Evolutionary conservation across 1,140 invertebrate species (phyloP).

Genomic region (Meloidogyne hapla): DNA sequence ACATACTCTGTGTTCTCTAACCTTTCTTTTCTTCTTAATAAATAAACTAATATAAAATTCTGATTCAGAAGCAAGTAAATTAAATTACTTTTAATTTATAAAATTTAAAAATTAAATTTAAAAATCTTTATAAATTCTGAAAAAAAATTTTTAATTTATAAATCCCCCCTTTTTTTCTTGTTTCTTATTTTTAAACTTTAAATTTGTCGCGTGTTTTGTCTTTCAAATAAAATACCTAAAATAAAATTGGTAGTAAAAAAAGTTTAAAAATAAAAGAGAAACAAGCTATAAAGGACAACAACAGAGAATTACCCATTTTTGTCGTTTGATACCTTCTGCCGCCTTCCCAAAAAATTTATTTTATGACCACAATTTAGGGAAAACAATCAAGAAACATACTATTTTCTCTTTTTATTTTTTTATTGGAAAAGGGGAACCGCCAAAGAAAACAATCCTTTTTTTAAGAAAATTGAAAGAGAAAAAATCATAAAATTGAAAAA

Average conservation of each 20-base stretch:
- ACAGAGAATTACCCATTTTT: not conserved
- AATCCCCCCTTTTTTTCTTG: no score
- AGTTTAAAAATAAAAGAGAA: no score
- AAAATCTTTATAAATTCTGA: no score
- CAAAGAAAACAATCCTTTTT: not conserved
- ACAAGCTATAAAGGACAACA: not conserved
- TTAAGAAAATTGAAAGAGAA: no score
- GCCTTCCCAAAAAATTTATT: not conserved
- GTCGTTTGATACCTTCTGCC: not conserved
- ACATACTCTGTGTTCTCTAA: no score
- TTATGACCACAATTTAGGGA: conserved; percentile 2
- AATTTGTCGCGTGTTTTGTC: not conserved
- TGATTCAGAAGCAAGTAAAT: no score
- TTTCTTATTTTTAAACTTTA: not conserved
- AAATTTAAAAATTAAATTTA: no score
- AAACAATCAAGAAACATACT: not conserved
- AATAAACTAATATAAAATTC: no score
- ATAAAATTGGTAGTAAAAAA: not conserved
- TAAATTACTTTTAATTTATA: no score
- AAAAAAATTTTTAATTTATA: no score
- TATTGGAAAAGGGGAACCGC: not conserved
- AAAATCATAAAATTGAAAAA: not conserved
- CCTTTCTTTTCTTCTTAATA: no score
- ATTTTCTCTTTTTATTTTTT: not conserved
- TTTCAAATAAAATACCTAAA: not conserved